Percentiles rank a stretch among this genome's conserved stretches.
phyloP scores from a whole-genome alignment of 2,888 invertebrate species.

The Leptopilina syphax region DNA sequence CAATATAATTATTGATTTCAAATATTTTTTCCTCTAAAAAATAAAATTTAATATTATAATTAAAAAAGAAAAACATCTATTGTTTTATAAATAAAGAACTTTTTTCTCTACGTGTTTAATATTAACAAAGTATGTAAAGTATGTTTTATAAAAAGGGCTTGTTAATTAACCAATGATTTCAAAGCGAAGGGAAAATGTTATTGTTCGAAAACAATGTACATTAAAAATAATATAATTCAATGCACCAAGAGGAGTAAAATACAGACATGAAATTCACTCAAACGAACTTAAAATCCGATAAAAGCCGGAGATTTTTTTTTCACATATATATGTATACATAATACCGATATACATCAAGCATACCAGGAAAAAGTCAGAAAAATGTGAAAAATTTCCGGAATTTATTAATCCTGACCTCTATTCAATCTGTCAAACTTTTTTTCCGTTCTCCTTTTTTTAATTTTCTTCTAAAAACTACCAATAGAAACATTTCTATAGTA shows the following conservation, averaged over 20 bases:
- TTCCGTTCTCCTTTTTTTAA: not conserved
- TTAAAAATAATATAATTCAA: not conserved
- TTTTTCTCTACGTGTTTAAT: too few species aligned
- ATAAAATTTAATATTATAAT: too few species aligned
- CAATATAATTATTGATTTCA: too few species aligned
- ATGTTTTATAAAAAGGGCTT: too few species aligned
- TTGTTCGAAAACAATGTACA: not conserved
- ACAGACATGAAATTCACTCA: not conserved
- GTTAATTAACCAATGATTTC: not conserved
- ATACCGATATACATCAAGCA: not conserved
- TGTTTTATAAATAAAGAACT: too few species aligned
- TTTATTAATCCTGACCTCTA: slow-evolving; percentile 2
- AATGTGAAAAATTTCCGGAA: slow-evolving; percentile 22
- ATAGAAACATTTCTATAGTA: too few species aligned
- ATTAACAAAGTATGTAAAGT: too few species aligned
- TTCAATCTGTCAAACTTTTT: slow-evolving; percentile 10
- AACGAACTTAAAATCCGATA: slow-evolving; percentile 9
- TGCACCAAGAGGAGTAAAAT: not conserved
- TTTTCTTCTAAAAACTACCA: not conserved
- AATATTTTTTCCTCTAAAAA: too few species aligned
- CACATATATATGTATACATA: not conserved
- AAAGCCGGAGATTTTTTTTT: not conserved
- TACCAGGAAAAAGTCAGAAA: slow-evolving; percentile 2
- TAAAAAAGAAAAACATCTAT: too few species aligned
- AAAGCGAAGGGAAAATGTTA: not conserved